Percentiles rank a stretch among this genome's conserved stretches.
phyloP scores from a whole-genome alignment of 2,797 vertebrate species.

The Intellagama lesueurii region DNA sequence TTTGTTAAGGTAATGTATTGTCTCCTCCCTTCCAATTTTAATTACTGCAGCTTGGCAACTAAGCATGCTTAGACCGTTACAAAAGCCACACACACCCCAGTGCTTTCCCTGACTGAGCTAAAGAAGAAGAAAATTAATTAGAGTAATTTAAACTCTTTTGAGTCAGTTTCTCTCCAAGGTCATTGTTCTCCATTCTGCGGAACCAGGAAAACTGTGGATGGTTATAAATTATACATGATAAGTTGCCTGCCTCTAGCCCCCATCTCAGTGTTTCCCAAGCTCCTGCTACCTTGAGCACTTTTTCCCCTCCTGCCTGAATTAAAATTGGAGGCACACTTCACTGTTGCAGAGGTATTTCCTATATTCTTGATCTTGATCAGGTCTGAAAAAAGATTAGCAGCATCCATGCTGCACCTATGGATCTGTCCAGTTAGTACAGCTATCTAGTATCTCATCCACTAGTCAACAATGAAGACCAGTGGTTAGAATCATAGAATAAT shows the following conservation, averaged over 20 bases:
- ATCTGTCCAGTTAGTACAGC: neutral
- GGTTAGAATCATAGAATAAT: no score
- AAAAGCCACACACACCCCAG: slow-evolving; percentile 48
- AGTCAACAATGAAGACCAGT: neutral
- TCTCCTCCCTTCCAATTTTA: slow-evolving; percentile 61
- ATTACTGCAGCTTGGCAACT: slow-evolving; percentile 61
- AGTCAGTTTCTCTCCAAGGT: slow-evolving; percentile 52
- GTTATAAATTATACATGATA: slow-evolving; percentile 62
- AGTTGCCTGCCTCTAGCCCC: slow-evolving; percentile 36
- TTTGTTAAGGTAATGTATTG: slow-evolving; percentile 9
- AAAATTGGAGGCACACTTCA: neutral
- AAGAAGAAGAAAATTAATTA: slow-evolving; percentile 71
- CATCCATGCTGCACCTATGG: neutral
- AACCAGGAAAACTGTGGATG: slow-evolving; percentile 51
- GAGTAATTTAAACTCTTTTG: slow-evolving; percentile 63
- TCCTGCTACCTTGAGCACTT: neutral
- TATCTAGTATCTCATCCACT: neutral
- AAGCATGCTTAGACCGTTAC: slow-evolving; percentile 52
- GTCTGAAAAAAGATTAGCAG: slow-evolving; percentile 27
- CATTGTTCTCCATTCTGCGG: slow-evolving; percentile 54
- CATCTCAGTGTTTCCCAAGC: neutral
- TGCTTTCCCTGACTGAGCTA: slow-evolving; percentile 54
- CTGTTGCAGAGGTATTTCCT: neutral
- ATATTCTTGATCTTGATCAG: neutral
- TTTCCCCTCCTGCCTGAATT: neutral